Evolutionary conservation across 1,140 invertebrate genomes (phyloP), one percentile per base, ranked within the genome.

Genomic region (Stenopsyche tienmushanensis): DNA sequence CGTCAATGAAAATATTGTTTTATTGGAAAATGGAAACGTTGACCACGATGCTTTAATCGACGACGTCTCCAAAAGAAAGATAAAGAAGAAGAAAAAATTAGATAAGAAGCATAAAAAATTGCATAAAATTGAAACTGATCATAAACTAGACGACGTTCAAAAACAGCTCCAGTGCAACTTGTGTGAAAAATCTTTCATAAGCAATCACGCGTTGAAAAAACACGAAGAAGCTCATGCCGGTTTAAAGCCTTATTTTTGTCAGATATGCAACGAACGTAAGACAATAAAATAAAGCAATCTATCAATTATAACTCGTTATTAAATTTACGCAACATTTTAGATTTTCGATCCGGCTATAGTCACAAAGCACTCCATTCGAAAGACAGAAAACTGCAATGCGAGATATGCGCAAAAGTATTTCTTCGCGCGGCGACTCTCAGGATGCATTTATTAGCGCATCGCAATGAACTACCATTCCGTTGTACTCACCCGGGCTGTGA

Each of bases 221-320:
- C 26, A 62, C 42, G 49, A 66, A 44, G 17, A 26, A 5, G 7
- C 34, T 21, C 25, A 66, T 44, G 52, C n/a, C 50, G 24, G 7
- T 20, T 23, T 18, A 1, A 53, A 26, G 18, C 41, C 41, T 3
- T 66, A 66, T 62, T 66, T 66, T 49, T 66, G 65, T 17, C 57
- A 66, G 21, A 39, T 47, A 23, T 66, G 65, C 17, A 49, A 66
- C 54, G 62, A 66, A 62, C 62, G 65, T 66, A 45, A 29, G 57
- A n/a, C n/a, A n/a, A n/a, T n/a, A n/a, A n/a, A n/a, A n/a, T n/a
- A n/a, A n/a, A n/a, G n/a, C n/a, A n/a, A n/a, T n/a, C n/a, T 25
- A 15, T 5, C 2, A 9, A 9, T 41, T 41, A 41, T 41, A 41
- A 9, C 8, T 41, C n/a, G 8, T 41, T 49, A 8, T 17, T 9